Conservation (phyloP, 2,888 invertebrate species). For the Acrobeloides nanus region DNA sequence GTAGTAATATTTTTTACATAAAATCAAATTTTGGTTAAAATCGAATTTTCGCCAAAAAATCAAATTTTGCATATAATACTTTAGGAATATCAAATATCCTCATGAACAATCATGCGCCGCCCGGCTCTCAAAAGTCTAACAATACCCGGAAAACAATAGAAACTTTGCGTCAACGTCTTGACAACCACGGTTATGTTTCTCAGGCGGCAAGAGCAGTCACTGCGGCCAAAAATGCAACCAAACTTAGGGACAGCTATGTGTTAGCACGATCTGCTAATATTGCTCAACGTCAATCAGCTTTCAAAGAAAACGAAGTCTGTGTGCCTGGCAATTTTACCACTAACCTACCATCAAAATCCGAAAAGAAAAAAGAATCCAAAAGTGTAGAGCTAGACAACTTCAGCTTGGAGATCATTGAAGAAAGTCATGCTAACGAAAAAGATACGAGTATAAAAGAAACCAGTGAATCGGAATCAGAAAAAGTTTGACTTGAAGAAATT, state of each 20-base stretch:
- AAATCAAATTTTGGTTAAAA: neutral
- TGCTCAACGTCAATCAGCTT: constrained; percentile 26
- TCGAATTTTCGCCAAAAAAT: constrained; percentile 2
- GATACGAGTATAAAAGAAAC: too few species aligned
- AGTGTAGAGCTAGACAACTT: too few species aligned
- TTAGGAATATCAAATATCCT: constrained; percentile 4
- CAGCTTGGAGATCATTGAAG: too few species aligned
- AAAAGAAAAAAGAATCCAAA: too few species aligned
- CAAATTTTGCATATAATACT: neutral
- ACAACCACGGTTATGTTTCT: constrained; percentile 29
- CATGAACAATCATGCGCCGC: neutral
- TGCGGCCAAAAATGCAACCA: constrained; percentile 29
- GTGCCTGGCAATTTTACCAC: constrained; percentile 17
- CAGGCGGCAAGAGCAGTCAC: constrained; percentile 29
- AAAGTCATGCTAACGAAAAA: too few species aligned
- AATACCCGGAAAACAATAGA: constrained; percentile 14
- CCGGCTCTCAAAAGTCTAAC: too few species aligned
- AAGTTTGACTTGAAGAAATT: too few species aligned
- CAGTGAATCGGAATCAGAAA: too few species aligned
- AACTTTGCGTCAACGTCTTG: constrained; percentile 19
- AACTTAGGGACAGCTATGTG: constrained; percentile 27
- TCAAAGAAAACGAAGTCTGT: constrained; percentile 16
- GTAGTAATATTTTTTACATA: constrained; percentile 7
- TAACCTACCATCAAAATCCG: too few species aligned
- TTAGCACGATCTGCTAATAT: constrained; percentile 26